Evolutionary conservation across 2,888 invertebrate species (phyloP).

Genomic region (Oxytorus armatus): DNA sequence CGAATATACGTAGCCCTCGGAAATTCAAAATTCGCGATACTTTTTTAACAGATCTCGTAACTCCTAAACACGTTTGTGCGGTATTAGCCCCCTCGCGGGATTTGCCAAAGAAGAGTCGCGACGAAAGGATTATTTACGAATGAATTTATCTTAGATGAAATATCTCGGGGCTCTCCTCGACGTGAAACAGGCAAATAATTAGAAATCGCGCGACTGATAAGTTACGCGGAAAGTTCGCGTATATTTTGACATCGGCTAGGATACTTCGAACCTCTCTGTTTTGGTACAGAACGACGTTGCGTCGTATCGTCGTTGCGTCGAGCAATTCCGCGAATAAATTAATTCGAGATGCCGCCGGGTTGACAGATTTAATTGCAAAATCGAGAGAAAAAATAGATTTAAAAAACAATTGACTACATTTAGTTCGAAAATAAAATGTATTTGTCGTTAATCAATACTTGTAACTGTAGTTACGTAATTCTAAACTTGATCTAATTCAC

Average conservation of each 20-base stretch:
- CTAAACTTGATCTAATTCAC: background rate
- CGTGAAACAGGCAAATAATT: constrained; percentile 35
- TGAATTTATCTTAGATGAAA: constrained; percentile 21
- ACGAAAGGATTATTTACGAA: constrained; percentile 4
- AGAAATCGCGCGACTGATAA: constrained; percentile 30
- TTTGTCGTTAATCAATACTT: background rate
- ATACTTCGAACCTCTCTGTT: background rate
- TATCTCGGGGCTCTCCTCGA: background rate
- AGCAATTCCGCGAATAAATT: constrained; percentile 19
- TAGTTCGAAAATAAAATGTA: background rate
- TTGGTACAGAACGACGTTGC: no score
- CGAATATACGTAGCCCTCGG: no score
- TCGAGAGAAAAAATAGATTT: background rate
- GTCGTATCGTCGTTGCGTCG: background rate
- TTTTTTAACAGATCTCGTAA: no score
- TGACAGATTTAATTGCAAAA: background rate
- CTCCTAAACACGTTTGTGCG: no score
- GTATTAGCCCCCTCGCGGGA: constrained; percentile 8
- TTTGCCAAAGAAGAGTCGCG: constrained; percentile 49
- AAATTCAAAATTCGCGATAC: no score
- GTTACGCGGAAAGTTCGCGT: constrained; percentile 23
- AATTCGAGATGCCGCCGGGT: background rate
- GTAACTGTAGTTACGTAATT: background rate
- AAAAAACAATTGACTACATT: background rate
- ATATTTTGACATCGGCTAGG: constrained; percentile 16